A percentile compares a stretch with the other conserved stretches of the same genome.
Evolutionary conservation across 1,140 invertebrate species (phyloP).

Genomic region (Orius insidiosus): DNA sequence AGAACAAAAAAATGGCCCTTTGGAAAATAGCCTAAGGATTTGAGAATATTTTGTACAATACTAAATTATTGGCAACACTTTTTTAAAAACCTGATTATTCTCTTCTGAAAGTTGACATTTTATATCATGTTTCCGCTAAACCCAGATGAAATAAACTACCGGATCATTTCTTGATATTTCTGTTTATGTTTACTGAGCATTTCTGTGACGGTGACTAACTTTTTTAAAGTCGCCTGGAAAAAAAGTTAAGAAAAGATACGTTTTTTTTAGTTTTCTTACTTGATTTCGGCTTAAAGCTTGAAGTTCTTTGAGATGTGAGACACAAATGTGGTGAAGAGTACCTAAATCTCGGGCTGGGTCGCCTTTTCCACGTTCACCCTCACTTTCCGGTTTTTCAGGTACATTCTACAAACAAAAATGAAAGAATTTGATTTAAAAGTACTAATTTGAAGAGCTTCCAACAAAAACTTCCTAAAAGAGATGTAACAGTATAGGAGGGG

Average conservation of each 20-base stretch:
- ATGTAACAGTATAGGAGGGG: no score
- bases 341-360: slow-evolving; percentile 71
- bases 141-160: slow-evolving; percentile 51
- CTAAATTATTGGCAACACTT: no score
- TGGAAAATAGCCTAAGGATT: no score
- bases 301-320: slow-evolving; percentile 60
- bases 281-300: slow-evolving; percentile 57
- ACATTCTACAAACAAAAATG: slow-evolving; percentile 34
- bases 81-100: no score
- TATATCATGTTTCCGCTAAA: no score
- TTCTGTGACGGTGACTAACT: slow-evolving; percentile 85
- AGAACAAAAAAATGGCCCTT: no score
- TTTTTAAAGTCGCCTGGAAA: slow-evolving; percentile 64
- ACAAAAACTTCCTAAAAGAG: no score
- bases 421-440: no score
- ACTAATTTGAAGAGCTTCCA: no score
- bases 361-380: slow-evolving; percentile 37
- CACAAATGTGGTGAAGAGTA: slow-evolving; percentile 89
- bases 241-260: neutral
- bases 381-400: slow-evolving; percentile 43
- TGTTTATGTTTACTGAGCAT: slow-evolving; percentile 94
- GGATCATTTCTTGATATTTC: slow-evolving; percentile 90
- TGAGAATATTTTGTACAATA: no score
- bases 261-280: slow-evolving; percentile 26
- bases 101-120: no score